Evolutionary conservation across 2,113 vertebrate species (phyloP).

Genomic region (Ailurus styani): DNA sequence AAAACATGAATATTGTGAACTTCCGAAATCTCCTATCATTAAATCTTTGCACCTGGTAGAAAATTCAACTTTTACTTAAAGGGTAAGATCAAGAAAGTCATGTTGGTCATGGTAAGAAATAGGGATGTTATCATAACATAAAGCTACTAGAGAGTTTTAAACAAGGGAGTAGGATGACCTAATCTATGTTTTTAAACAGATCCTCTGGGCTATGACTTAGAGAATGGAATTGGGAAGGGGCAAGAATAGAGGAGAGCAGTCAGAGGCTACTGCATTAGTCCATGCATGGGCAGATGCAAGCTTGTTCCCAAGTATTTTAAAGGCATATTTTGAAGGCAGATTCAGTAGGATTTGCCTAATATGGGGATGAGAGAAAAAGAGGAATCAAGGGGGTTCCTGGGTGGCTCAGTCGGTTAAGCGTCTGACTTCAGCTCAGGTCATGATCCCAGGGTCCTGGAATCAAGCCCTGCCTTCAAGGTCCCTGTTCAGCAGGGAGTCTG

Average conservation of each 20-base stretch:
- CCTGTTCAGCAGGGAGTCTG: neutral
- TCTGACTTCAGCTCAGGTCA: neutral
- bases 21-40: neutral
- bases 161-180: neutral
- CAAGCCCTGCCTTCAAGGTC: neutral
- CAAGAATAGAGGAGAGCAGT: neutral
- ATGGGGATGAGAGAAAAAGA: neutral
- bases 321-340: neutral
- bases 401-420: neutral
- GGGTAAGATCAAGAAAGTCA: neutral
- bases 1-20: neutral
- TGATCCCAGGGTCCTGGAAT: neutral
- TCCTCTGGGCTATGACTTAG: neutral
- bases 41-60: neutral
- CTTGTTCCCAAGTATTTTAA: neutral
- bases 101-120: neutral
- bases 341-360: neutral
- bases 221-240: neutral
- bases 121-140: neutral
- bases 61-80: neutral
- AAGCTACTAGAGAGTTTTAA: neutral
- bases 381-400: neutral
- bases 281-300: rapidly evolving
- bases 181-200: neutral
- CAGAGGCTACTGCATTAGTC: neutral